A percentile compares a stretch with the other conserved stretches of the same genome.
Conservation (phyloP, 2,888 invertebrate genomes). For the Odontocerum albicorne region DNA sequence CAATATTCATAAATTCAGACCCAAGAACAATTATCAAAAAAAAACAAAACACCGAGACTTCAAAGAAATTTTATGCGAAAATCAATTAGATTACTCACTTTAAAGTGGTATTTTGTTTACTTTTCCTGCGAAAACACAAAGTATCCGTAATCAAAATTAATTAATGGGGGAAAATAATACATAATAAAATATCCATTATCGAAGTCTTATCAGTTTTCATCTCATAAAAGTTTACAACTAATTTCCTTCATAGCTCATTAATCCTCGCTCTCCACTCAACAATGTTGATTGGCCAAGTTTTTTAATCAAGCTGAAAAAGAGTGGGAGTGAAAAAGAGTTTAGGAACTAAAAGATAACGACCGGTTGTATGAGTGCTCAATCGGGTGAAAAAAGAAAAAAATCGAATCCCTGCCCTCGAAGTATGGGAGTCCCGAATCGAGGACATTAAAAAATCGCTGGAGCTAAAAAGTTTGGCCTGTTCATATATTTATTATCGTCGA, state of each 20-base stretch:
- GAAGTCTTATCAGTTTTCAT: slow-evolving; percentile 11
- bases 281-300: slow-evolving; percentile 26
- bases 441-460: not conserved
- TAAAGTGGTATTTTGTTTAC: too few relatives aligned
- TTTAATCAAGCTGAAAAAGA: slow-evolving; percentile 19
- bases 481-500: not conserved
- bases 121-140: too few relatives aligned
- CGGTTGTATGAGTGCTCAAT: slow-evolving; percentile 2
- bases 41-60: too few relatives aligned
- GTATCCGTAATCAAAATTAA: not conserved
- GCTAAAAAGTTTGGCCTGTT: not conserved
- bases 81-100: too few relatives aligned
- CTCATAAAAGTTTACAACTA: slow-evolving; percentile 14
- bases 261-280: slow-evolving; percentile 16
- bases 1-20: too few relatives aligned
- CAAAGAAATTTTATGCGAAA: too few relatives aligned
- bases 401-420: not conserved
- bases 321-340: not conserved
- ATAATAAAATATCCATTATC: not conserved
- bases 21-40: too few relatives aligned
- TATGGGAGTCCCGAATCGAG: not conserved
- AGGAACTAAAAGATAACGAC: slow-evolving; percentile 3
- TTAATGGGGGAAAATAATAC: not conserved
- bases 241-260: slow-evolving; percentile 19
- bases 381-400: not conserved